Evolutionary conservation across 2,888 invertebrate species (phyloP).

Genomic region (Drosophila siamana): DNA sequence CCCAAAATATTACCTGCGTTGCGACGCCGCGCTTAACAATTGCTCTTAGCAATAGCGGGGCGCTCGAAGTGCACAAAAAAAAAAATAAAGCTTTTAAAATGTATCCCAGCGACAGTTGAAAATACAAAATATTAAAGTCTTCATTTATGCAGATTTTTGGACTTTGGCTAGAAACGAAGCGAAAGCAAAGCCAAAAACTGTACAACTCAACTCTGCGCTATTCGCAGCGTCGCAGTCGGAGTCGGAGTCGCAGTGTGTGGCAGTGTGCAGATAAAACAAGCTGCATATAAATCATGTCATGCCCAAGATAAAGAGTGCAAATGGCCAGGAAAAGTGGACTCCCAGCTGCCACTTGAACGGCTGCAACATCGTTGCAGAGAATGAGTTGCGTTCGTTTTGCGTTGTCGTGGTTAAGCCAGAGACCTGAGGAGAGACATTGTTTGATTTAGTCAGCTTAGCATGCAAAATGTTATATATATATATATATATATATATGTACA

Average conservation of each 20-base stretch:
- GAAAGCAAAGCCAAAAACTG: constrained; percentile 38
- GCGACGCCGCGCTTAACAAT: constrained; percentile 11
- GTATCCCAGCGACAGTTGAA: constrained; percentile 17
- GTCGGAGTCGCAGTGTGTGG: too few relatives aligned
- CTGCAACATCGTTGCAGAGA: neutral
- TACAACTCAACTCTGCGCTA: constrained; percentile 16
- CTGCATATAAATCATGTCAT: constrained; percentile 74
- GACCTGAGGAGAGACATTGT: constrained; percentile 23
- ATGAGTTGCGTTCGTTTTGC: constrained; percentile 5
- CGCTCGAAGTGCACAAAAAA: constrained; percentile 14
- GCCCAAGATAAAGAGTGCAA: constrained; percentile 72
- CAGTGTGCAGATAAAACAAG: constrained; percentile 64
- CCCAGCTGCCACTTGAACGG: constrained; percentile 25
- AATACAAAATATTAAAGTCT: constrained; percentile 51
- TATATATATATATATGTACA: neutral
- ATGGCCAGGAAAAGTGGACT: constrained; percentile 40
- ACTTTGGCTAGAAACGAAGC: too few relatives aligned
- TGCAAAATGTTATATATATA: constrained; percentile 27
- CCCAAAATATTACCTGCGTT: constrained; percentile 7
- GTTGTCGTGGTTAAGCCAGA: constrained; percentile 20
- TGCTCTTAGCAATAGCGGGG: constrained; percentile 12
- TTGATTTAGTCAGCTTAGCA: constrained; percentile 48
- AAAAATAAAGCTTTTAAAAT: constrained; percentile 3
- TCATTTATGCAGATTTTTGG: constrained; percentile 67
- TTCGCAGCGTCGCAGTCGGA: too few relatives aligned